phyloP scores from a whole-genome alignment of 2,113 vertebrate species.

The Pachypanchax playfairii region DNA sequence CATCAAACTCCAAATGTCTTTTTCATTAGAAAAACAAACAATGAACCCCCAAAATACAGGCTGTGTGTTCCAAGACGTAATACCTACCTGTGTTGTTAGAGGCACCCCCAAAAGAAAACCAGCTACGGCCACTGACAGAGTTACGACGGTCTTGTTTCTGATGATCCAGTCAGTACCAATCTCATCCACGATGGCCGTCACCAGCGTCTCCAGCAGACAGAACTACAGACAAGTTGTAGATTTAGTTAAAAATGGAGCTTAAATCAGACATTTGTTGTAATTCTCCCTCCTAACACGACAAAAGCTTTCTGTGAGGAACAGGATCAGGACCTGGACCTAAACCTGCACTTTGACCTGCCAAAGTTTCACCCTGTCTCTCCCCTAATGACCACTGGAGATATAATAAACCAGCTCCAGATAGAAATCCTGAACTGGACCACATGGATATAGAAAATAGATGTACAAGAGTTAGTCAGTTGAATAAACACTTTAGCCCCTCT shows the following conservation, averaged over 20 bases:
- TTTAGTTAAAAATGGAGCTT: neutral
- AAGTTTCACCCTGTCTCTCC: no score
- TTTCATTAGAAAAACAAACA: no score
- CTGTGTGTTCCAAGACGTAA: neutral
- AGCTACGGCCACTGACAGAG: conserved; percentile 85
- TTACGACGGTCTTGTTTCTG: conserved; percentile 89
- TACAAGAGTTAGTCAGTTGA: no score
- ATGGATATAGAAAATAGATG: no score
- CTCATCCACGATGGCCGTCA: conserved; percentile 95
- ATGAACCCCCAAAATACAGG: no score
- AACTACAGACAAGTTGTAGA: conserved; percentile 77
- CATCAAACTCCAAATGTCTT: neutral
- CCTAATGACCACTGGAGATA: no score
- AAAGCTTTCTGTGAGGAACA: no score
- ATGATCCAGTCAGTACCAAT: conserved; percentile 97
- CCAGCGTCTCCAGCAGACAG: conserved; percentile 94
- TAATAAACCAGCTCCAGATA: no score
- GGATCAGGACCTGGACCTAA: no score
- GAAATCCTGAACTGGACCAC: no score
- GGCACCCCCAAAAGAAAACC: conserved; percentile 94
- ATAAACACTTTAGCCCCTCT: no score
- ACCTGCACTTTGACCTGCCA: no score
- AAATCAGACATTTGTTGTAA: neutral
- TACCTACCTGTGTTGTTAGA: conserved; percentile 88
- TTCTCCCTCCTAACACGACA: neutral